Conservation (phyloP, 2,888 invertebrate genomes). For the Hypolimnas misippus region DNA sequence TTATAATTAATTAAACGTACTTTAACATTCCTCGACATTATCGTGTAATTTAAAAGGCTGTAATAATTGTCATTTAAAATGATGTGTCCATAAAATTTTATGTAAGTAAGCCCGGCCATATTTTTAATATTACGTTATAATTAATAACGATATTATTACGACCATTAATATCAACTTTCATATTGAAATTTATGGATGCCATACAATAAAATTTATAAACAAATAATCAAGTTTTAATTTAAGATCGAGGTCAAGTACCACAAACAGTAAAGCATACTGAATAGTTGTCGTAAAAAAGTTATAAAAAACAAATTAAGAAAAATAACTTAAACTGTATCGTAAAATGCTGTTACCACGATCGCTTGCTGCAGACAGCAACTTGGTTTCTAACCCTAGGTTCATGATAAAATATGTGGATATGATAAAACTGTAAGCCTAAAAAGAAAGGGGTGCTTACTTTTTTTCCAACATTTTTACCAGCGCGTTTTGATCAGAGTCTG, state of each 20-base stretch:
- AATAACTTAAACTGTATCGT: slow-evolving; percentile 33
- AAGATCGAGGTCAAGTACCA: slow-evolving; percentile 26
- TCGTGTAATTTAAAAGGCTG: not conserved
- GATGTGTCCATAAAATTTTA: slow-evolving; percentile 16
- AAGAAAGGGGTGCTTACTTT: not conserved
- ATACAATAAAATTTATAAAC: slow-evolving; percentile 24
- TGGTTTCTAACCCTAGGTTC: not conserved
- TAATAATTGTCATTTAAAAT: slow-evolving; percentile 21
- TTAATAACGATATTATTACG: slow-evolving; percentile 20
- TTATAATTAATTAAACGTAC: slow-evolving; percentile 15
- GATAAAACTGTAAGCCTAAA: not conserved
- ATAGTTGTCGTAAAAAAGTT: slow-evolving; percentile 40
- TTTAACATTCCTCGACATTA: not conserved
- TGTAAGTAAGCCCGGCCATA: not conserved
- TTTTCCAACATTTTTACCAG: not conserved
- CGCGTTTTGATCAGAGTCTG: too few relatives aligned
- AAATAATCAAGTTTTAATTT: slow-evolving; percentile 26
- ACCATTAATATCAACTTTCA: slow-evolving; percentile 28
- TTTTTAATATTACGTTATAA: slow-evolving; percentile 13
- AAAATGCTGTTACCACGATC: slow-evolving; percentile 14
- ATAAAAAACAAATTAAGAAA: slow-evolving; percentile 41
- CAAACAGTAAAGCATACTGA: slow-evolving; percentile 27
- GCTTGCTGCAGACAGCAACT: not conserved
- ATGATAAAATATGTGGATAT: not conserved
- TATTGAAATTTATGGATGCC: slow-evolving; percentile 23